phyloP scores from a whole-genome alignment of 2,113 vertebrate species.

The Orientallactaga bullata region DNA sequence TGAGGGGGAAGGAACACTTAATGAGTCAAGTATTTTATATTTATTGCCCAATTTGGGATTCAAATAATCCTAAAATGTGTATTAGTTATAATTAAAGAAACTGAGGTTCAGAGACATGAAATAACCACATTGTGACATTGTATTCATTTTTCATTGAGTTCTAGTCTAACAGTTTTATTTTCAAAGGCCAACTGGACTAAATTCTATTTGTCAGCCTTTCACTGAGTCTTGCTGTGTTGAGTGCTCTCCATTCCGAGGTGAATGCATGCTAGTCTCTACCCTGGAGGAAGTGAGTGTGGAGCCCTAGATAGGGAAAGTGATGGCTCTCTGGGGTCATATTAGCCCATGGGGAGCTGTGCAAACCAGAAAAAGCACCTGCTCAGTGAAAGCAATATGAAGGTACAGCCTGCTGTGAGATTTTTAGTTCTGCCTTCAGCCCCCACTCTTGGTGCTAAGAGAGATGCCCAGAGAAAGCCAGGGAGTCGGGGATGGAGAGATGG shows the following conservation, averaged over 20 bases:
- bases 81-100: slow-evolving; percentile 16
- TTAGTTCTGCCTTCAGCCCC: neutral
- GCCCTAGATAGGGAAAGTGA: neutral
- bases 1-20: neutral
- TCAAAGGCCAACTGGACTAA: neutral
- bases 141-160: slow-evolving; percentile 19
- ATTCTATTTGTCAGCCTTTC: neutral
- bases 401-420: neutral
- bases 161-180: neutral
- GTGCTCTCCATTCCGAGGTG: neutral
- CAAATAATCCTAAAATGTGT: neutral
- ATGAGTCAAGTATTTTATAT: neutral
- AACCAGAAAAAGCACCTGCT: neutral
- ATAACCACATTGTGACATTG: neutral
- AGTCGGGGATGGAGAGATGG: too few relatives aligned
- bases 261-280: neutral
- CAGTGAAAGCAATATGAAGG: neutral
- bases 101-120: neutral
- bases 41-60: slow-evolving; percentile 11
- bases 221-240: neutral
- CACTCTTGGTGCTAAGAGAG: neutral
- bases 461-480: neutral
- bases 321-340: neutral
- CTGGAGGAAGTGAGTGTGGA: neutral
- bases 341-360: neutral